These are phyloP conservation scores for Crotophaga sulcirostris DNA, from an alignment of 2,113 vertebrate species.

Conservation along the genomic window DNA sequence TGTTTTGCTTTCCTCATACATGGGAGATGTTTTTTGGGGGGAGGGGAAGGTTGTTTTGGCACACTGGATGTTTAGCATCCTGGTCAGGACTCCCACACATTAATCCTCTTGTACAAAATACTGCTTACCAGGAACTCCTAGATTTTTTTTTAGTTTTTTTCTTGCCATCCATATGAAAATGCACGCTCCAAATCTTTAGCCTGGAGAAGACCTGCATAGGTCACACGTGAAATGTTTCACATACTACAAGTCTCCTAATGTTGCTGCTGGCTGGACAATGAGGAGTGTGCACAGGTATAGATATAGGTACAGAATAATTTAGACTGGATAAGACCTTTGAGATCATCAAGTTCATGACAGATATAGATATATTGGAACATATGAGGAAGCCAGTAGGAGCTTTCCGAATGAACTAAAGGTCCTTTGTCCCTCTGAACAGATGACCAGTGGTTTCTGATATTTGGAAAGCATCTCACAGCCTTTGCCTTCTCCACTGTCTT, in stretches of 20 bases:
- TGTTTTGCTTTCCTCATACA: background rate
- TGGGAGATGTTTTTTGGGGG: background rate
- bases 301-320: background rate
- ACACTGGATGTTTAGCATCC: background rate
- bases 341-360: no score
- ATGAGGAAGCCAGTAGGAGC: background rate
- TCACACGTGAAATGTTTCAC: background rate
- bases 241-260: background rate
- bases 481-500: background rate
- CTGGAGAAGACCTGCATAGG: background rate
- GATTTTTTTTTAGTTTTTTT: background rate
- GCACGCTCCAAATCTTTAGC: background rate
- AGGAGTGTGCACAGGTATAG: background rate
- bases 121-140: background rate
- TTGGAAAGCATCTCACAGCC: background rate
- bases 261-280: accelerated
- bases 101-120: background rate
- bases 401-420: background rate
- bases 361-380: background rate
- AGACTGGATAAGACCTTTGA: no score
- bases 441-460: background rate
- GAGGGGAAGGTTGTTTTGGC: background rate
- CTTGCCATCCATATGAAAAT: background rate
- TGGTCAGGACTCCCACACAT: background rate
- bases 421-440: background rate